Conservation (phyloP, 2,888 invertebrate species). For the Acrocera orbiculus region DNA sequence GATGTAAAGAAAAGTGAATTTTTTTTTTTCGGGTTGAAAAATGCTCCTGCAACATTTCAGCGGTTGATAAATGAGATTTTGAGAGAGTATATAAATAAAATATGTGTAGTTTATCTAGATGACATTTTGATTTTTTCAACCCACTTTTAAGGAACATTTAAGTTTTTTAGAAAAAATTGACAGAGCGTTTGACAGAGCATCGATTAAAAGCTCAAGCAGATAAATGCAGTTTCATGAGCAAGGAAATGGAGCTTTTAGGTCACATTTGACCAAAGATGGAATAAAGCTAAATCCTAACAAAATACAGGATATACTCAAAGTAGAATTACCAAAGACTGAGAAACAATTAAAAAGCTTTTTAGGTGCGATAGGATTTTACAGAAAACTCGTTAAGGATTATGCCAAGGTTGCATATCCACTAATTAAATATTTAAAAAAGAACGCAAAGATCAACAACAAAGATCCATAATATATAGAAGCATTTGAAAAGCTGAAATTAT, state of each 20-base stretch:
- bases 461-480: slow-evolving; percentile 10
- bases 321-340: slow-evolving; percentile 8
- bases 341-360: slow-evolving; percentile 6
- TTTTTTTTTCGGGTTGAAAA: slow-evolving; percentile 9
- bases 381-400: slow-evolving; percentile 8
- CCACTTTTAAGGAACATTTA: slow-evolving; percentile 10
- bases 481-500: slow-evolving; percentile 10
- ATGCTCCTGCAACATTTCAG: slow-evolving; percentile 9
- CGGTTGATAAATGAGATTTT: slow-evolving; percentile 8
- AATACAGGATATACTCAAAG: slow-evolving; percentile 6
- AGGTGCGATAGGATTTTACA: slow-evolving; percentile 8
- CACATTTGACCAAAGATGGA: slow-evolving; percentile 9
- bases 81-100: slow-evolving; percentile 6
- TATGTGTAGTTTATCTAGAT: slow-evolving; percentile 7
- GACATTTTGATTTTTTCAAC: slow-evolving; percentile 9
- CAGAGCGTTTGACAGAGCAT: slow-evolving; percentile 7
- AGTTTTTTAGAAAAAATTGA: slow-evolving; percentile 9
- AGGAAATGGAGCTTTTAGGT: slow-evolving; percentile 8
- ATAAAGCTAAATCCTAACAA: slow-evolving; percentile 10
- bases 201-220: slow-evolving; percentile 10
- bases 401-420: slow-evolving; percentile 10
- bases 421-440: slow-evolving; percentile 11
- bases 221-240: slow-evolving; percentile 8
- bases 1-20: slow-evolving; percentile 12
- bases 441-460: slow-evolving; percentile 7